Percentiles rank a stretch among this genome's conserved stretches.
Evolutionary conservation across 2,888 invertebrate species (phyloP).

Genomic region (Folsomia manolachei): DNA sequence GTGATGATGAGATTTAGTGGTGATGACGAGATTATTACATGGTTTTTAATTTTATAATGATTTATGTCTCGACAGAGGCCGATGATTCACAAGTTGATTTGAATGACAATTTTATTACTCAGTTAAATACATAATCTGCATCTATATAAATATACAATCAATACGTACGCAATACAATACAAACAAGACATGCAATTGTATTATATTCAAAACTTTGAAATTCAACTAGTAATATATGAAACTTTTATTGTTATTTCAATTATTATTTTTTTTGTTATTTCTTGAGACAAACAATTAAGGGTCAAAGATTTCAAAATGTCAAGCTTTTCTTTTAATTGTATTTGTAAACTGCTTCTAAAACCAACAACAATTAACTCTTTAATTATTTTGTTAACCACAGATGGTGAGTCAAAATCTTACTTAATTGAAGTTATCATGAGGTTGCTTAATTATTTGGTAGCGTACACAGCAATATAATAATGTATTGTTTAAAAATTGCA

Average conservation of each 20-base stretch:
- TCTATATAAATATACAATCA: neutral
- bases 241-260: neutral
- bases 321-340: neutral
- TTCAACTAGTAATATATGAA: neutral
- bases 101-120: conserved; percentile 4
- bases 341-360: neutral
- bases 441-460: neutral
- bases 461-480: too few relatives aligned
- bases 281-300: neutral
- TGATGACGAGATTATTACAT: too few relatives aligned
- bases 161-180: neutral
- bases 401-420: too few relatives aligned
- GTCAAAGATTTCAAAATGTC: neutral
- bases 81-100: neutral
- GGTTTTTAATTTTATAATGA: too few relatives aligned
- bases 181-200: neutral
- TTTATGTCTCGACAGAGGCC: too few relatives aligned
- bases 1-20: too few relatives aligned
- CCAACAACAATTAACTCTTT: neutral
- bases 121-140: conserved; percentile 4
- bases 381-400: too few relatives aligned
- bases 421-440: too few relatives aligned
- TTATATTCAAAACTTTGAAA: neutral
- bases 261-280: neutral
- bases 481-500: neutral